These are phyloP conservation scores for Globodera rostochiensis DNA, from an alignment of 1,140 invertebrate species.

Conservation along the genomic window DNA sequence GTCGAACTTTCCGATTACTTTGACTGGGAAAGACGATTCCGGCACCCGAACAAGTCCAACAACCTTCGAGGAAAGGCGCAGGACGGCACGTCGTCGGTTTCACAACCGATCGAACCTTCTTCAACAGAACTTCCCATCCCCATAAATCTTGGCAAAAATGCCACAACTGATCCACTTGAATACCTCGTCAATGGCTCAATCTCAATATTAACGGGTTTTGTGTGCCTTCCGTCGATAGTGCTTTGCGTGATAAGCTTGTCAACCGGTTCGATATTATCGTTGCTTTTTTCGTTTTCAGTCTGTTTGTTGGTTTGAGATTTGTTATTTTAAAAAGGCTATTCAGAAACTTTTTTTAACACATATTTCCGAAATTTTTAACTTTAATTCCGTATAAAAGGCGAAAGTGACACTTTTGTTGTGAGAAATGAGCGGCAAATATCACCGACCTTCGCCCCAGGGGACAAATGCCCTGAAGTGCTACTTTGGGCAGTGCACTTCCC, in stretches of 20 bases:
- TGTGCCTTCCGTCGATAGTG: slow-evolving; percentile 39
- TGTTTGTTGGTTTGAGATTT: too few species aligned
- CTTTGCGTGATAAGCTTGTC: slow-evolving; percentile 29
- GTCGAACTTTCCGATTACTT: slow-evolving; percentile 14
- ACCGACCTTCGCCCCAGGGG: slow-evolving; percentile 11
- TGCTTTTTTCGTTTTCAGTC: too few species aligned
- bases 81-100: neutral
- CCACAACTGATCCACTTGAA: neutral
- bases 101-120: neutral
- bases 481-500: too few species aligned
- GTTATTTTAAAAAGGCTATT: too few species aligned
- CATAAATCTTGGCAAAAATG: neutral
- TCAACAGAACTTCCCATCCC: neutral
- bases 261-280: too few species aligned
- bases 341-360: too few species aligned
- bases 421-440: slow-evolving; percentile 24
- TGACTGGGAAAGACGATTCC: slow-evolving; percentile 2
- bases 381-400: slow-evolving; percentile 4
- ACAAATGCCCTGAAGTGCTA: neutral
- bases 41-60: neutral
- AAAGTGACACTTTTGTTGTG: slow-evolving; percentile 56
- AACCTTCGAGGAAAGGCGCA: neutral
- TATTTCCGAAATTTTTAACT: too few species aligned
- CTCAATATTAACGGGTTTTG: neutral
- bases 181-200: neutral